These are phyloP conservation scores for Saiga tatarica DNA, from an alignment of 2,113 vertebrate species.

Conservation along the genomic window DNA sequence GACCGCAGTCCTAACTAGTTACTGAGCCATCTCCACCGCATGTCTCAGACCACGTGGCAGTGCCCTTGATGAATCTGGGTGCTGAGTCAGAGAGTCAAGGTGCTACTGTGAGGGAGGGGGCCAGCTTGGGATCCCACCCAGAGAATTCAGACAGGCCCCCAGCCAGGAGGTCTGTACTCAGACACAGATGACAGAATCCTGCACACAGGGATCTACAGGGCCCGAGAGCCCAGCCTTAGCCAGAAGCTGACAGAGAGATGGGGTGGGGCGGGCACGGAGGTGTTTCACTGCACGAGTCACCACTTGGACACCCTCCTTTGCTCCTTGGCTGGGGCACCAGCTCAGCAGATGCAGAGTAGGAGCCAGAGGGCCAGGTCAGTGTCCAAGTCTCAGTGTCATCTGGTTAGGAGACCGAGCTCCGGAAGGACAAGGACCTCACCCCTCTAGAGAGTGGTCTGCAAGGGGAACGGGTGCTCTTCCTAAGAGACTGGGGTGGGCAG, in stretches of 20 bases:
- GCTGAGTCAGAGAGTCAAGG: neutral
- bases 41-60: neutral
- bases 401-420: neutral
- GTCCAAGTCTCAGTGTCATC: neutral
- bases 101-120: neutral
- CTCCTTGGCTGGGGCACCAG: neutral
- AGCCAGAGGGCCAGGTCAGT: neutral
- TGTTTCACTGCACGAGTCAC: constrained; percentile 27
- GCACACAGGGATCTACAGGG: neutral
- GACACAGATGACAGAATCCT: constrained; percentile 6
- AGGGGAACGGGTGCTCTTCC: neutral
- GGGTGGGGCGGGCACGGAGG: neutral
- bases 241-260: neutral
- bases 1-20: neutral
- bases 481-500: neutral
- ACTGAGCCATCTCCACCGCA: neutral
- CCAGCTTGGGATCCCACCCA: neutral
- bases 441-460: neutral
- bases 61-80: neutral
- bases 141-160: neutral
- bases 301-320: neutral
- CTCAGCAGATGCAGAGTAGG: neutral
- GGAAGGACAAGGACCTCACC: neutral
- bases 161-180: constrained; percentile 32
- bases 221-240: neutral